A percentile compares a stretch with the other conserved stretches of the same genome.
phyloP scores from a whole-genome alignment of 2,113 vertebrate species.

The Suncus etruscus region DNA sequence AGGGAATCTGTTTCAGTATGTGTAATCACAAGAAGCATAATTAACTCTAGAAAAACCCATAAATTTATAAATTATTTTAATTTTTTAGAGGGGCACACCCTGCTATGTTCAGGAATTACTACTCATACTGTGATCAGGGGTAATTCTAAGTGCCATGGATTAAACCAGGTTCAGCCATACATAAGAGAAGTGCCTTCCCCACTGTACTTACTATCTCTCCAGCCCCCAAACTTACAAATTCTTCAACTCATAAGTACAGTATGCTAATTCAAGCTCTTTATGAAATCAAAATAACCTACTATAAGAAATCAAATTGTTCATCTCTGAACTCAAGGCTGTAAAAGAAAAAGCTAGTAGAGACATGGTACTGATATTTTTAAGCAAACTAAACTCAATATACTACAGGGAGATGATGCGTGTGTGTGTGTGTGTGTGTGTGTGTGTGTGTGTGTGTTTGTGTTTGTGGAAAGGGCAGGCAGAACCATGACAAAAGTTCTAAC shows the following conservation, averaged over 20 bases:
- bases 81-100: too few species aligned
- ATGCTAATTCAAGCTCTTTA: conserved; percentile 52
- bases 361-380: conserved; percentile 26
- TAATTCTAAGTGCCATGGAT: too few species aligned
- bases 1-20: conserved; percentile 31
- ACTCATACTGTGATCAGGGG: too few species aligned
- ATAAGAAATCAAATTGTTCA: conserved; percentile 59
- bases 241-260: conserved; percentile 36
- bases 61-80: neutral
- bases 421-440: too few species aligned
- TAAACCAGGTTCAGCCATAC: too few species aligned
- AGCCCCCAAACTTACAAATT: conserved; percentile 45
- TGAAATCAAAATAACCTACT: conserved; percentile 43
- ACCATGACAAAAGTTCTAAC: conserved; percentile 37
- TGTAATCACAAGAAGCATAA: conserved; percentile 27
- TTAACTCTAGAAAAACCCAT: conserved; percentile 42
- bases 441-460: too few species aligned
- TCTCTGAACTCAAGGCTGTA: conserved; percentile 38
- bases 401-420: conserved; percentile 4
- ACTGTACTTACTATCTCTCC: neutral
- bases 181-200: too few species aligned
- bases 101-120: too few species aligned
- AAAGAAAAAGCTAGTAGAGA: conserved; percentile 14
- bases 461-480: neutral
- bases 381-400: neutral